Evolutionary conservation across 2,797 vertebrate genomes (phyloP).

Genomic region (Hypotaenidia okinawae): DNA sequence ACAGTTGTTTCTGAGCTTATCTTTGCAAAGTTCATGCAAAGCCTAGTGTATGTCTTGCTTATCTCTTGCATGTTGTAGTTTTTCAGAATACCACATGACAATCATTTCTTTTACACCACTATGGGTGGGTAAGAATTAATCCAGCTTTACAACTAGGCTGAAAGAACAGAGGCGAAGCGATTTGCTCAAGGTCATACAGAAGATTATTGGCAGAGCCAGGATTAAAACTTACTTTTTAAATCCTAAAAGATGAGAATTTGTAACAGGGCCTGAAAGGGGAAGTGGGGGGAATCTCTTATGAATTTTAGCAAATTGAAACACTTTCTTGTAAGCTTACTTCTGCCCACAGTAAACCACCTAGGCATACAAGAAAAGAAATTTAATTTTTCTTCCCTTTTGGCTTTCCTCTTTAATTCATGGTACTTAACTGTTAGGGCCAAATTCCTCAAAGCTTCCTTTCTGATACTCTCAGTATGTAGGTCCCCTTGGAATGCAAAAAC

Average conservation of each 20-base stretch:
- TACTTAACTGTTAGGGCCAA: neutral
- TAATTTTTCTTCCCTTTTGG: neutral
- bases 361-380: neutral
- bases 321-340: neutral
- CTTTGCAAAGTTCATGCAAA: conserved; percentile 24
- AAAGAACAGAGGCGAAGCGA: conserved; percentile 4
- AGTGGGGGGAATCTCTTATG: neutral
- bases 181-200: conserved; percentile 46
- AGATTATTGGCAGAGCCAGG: conserved; percentile 45
- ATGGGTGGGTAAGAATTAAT: conserved; percentile 28
- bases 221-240: conserved; percentile 53
- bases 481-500: neutral
- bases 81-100: conserved; percentile 1
- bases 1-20: neutral
- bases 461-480: neutral
- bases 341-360: neutral
- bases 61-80: neutral
- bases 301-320: neutral
- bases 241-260: conserved; percentile 2
- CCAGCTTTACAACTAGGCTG: conserved; percentile 10
- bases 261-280: neutral
- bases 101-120: conserved; percentile 12
- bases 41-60: neutral
- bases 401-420: neutral
- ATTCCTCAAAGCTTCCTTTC: neutral